These are phyloP conservation scores for Exocentrus adspersus DNA, from an alignment of 2,888 invertebrate genomes.

Conservation along the genomic window DNA sequence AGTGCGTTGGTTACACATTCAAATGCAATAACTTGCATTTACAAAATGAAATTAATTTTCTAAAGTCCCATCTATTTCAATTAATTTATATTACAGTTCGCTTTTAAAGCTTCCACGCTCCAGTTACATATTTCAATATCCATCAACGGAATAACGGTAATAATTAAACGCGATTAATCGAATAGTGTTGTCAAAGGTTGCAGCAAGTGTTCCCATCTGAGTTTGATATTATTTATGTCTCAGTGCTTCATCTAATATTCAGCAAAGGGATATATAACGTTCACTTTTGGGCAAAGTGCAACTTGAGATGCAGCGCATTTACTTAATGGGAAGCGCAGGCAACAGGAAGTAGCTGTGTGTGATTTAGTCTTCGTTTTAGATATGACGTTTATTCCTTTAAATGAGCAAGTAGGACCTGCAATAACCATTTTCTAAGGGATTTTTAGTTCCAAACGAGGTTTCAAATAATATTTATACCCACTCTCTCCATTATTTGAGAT, in stretches of 20 bases:
- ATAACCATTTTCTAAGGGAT: not conserved
- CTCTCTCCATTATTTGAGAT: too few species aligned
- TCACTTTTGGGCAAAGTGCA: slow-evolving; percentile 23
- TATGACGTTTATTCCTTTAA: slow-evolving; percentile 8
- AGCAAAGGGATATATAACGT: slow-evolving; percentile 16
- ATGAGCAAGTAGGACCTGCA: not conserved
- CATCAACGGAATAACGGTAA: not conserved
- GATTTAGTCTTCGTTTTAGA: slow-evolving; percentile 22
- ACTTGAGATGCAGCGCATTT: slow-evolving; percentile 24
- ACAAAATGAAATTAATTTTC: too few species aligned
- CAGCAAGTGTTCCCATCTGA: slow-evolving; percentile 1
- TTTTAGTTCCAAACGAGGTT: too few species aligned
- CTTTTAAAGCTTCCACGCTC: too few species aligned
- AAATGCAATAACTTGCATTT: too few species aligned
- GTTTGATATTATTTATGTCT: slow-evolving; percentile 5
- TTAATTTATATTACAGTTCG: too few species aligned
- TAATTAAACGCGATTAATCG: not conserved
- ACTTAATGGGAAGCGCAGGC: slow-evolving; percentile 16
- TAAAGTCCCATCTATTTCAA: too few species aligned
- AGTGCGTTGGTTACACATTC: too few species aligned
- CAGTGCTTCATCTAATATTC: slow-evolving; percentile 13
- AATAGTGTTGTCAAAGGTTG: slow-evolving; percentile 2
- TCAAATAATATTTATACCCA: too few species aligned
- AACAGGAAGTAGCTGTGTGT: not conserved
- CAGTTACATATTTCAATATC: not conserved